Evolutionary conservation across 2,888 invertebrate species (phyloP).

Genomic region (Papilio gigon): DNA sequence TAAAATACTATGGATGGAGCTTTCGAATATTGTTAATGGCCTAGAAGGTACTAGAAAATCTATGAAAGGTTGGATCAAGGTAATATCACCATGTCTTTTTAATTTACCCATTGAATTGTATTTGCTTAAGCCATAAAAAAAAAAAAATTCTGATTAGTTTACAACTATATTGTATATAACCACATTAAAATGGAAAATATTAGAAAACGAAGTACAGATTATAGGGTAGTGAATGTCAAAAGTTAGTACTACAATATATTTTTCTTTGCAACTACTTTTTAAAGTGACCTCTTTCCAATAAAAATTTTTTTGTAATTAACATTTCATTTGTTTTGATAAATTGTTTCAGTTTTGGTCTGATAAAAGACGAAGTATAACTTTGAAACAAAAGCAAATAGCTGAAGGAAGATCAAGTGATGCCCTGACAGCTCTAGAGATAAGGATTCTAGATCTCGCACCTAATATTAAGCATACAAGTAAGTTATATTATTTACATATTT

Average conservation of each 20-base stretch:
- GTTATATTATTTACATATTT: conserved; percentile 7
- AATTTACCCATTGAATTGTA: background rate
- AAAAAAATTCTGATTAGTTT: no score
- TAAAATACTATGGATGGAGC: conserved; percentile 65
- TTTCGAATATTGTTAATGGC: conserved; percentile 62
- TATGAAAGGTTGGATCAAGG: conserved; percentile 72
- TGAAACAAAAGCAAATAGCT: conserved; percentile 66
- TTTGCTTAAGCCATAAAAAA: no score
- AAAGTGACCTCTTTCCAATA: no score
- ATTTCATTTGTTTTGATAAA: background rate
- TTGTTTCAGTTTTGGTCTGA: conserved; percentile 67
- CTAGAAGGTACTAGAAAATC: conserved; percentile 66
- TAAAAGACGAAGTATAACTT: conserved; percentile 61
- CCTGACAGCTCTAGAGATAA: conserved; percentile 61
- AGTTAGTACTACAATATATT: no score
- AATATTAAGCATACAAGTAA: conserved; percentile 49
- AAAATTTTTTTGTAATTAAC: no score
- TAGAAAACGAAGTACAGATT: no score
- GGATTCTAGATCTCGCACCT: conserved; percentile 59
- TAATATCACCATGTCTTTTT: conserved; percentile 45
- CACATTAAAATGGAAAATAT: no score
- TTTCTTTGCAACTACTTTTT: no score
- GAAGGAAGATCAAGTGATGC: conserved; percentile 59
- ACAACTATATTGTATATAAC: no score
- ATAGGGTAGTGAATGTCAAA: no score